Evolutionary conservation across 2,113 vertebrate genomes (phyloP).

Genomic region (Hypocryptadius cinnamomeus): DNA sequence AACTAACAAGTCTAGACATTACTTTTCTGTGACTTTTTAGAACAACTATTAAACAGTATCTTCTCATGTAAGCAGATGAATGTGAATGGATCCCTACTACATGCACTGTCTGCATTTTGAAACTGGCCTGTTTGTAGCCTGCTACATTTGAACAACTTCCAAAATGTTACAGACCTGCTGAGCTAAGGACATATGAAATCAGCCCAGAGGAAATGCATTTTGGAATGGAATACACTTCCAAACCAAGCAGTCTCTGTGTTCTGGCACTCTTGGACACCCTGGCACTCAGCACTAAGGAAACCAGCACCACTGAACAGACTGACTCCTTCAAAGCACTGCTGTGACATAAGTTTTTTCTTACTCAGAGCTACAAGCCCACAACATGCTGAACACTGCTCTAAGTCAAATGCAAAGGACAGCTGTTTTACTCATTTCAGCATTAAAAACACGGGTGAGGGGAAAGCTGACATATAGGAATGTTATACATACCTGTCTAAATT

Average conservation of each 20-base stretch:
- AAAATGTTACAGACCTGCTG: not conserved
- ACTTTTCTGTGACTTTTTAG: not conserved
- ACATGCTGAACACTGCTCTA: not conserved
- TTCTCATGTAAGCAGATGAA: not conserved
- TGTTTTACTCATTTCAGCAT: not conserved
- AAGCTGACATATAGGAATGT: not conserved
- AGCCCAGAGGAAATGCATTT: not conserved
- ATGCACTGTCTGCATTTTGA: not conserved
- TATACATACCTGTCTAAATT: conserved; percentile 95
- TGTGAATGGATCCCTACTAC: not conserved
- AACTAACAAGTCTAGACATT: not conserved
- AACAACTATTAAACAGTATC: not conserved
- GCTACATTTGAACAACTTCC: not conserved
- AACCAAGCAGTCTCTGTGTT: not conserved
- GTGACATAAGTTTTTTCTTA: not conserved
- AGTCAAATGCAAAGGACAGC: not conserved
- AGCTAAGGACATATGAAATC: not conserved
- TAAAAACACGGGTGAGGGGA: not conserved
- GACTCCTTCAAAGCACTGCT: not conserved
- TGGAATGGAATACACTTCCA: not conserved
- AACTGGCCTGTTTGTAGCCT: not conserved
- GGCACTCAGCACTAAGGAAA: not conserved
- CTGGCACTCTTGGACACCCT: not conserved
- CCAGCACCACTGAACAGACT: not conserved
- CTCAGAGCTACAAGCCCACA: not conserved